Evolutionary conservation across 2,113 vertebrate genomes (phyloP).

Genomic region (Triplophysa tibetana): DNA sequence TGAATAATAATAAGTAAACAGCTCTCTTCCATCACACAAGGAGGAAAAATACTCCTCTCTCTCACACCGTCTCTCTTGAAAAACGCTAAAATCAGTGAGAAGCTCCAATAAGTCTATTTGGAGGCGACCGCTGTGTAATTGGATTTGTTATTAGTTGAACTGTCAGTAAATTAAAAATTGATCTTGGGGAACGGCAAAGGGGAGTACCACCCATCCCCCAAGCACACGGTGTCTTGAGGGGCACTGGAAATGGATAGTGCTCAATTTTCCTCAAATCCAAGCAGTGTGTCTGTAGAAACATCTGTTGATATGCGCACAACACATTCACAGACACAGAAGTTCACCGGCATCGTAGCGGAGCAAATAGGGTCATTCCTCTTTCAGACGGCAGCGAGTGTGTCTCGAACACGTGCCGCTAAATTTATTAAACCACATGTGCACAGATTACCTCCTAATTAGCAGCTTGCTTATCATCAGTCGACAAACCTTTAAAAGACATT

Average conservation of each 20-base stretch:
- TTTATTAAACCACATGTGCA: constrained; percentile 21
- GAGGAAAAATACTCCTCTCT: constrained; percentile 9
- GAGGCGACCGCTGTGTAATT: constrained; percentile 77
- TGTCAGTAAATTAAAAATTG: constrained; percentile 79
- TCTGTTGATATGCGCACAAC: not conserved
- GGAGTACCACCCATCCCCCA: constrained; percentile 14
- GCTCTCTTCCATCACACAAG: constrained; percentile 19
- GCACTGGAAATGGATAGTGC: constrained; percentile 31
- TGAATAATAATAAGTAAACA: constrained; percentile 47
- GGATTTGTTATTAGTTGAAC: constrained; percentile 76
- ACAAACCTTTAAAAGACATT: constrained; percentile 28
- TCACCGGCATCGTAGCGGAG: not conserved
- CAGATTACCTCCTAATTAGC: constrained; percentile 35
- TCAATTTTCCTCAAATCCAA: constrained; percentile 30
- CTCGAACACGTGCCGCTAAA: constrained; percentile 12
- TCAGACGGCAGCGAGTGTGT: constrained; percentile 8
- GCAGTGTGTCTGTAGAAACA: constrained; percentile 24
- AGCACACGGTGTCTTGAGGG: constrained; percentile 14
- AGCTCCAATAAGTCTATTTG: constrained; percentile 68
- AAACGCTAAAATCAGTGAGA: constrained; percentile 44
- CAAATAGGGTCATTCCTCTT: constrained; percentile 17
- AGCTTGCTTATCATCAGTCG: constrained; percentile 19
- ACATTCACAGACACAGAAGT: not conserved
- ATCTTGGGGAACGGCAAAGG: constrained; percentile 71
- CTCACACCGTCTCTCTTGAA: constrained; percentile 34